Evolutionary conservation across 2,797 vertebrate genomes (phyloP), one percentile per base, ranked within the genome.

Genomic region (Ibycter americanus): DNA sequence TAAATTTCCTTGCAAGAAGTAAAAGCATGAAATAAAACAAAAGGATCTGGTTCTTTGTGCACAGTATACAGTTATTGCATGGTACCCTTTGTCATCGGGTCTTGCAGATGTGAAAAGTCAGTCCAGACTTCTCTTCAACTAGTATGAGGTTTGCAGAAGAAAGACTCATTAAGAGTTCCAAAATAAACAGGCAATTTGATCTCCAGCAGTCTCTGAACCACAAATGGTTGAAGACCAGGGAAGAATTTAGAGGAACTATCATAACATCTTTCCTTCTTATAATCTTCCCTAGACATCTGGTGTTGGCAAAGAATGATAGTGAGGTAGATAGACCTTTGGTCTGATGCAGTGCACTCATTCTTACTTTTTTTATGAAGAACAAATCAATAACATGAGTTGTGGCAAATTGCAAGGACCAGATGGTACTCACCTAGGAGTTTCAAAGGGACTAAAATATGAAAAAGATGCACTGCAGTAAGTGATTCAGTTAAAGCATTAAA

Each of bases 321-420:
- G 88, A 74, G 32, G 51, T 47, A 93, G 79, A 47, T 0, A 80
- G 89, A 95, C 72, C 68, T 95, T 96, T 86, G 85, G 85, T 83
- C 90, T 88, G 52, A 74, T 6, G 12, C 31, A 81, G 54, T 65
- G 34, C 56, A 93, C 54, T 78, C 87, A 56, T 78, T 86, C 79
- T 71, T 90, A 88, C 52, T 49, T 78, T 96, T 96, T 94, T 90
- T 94, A 93, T 94, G 85, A 96, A 95, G 83, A 97, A 93, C 72
- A 97, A 96, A 96, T 87, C 93, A 94, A 81, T 94, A 96, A 90
- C 92, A 96, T 51, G 80, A 91, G 85, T 55, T 93, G 72, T 27
- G 88, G 87, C 80, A 96, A 96, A 90, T 76, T 93, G 80, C 72
- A 93, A 83, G 80, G 62, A 93, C 91, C 93, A 96, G 88, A 96